A percentile compares a stretch with the other conserved stretches of the same genome.
phyloP scores from a whole-genome alignment of 2,113 vertebrate genomes.

The Thunnus thynnus region DNA sequence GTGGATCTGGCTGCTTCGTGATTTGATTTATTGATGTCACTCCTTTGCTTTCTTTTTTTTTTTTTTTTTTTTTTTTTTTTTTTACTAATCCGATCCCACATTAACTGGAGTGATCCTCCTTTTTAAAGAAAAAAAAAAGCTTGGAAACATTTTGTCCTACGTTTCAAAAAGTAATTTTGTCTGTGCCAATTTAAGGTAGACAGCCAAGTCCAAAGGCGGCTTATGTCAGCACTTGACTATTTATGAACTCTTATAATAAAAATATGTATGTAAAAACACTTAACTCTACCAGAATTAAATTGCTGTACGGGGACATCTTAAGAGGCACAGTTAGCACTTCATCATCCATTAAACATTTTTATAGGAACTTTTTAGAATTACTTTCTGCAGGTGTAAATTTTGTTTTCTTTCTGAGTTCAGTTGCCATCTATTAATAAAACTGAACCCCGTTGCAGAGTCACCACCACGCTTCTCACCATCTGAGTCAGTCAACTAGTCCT shows the following conservation, averaged over 20 bases:
- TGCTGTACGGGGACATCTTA: slow-evolving; percentile 20
- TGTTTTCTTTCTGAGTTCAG: slow-evolving; percentile 91
- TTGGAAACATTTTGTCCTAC: too few species aligned
- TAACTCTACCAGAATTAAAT: slow-evolving; percentile 26
- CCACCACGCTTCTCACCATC: slow-evolving; percentile 99
- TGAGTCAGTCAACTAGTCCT: slow-evolving; percentile 99
- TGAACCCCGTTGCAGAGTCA: slow-evolving; percentile 99
- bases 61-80: not conserved
- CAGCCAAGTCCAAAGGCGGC: not conserved
- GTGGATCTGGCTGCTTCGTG: not conserved
- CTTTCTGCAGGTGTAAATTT: slow-evolving; percentile 93
- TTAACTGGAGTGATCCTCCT: slow-evolving; percentile 8
- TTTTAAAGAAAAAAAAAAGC: too few species aligned
- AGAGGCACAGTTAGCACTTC: slow-evolving; percentile 37
- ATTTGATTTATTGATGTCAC: slow-evolving; percentile 8
- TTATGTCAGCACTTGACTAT: slow-evolving; percentile 33
- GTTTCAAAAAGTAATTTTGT: not conserved
- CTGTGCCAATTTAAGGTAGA: slow-evolving; percentile 10
- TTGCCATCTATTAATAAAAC: slow-evolving; percentile 99
- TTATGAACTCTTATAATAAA: slow-evolving; percentile 16
- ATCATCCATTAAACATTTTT: slow-evolving; percentile 57
- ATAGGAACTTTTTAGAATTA: slow-evolving; percentile 54
- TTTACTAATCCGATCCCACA: not conserved
- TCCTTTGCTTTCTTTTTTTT: not conserved
- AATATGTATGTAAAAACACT: slow-evolving; percentile 20